Percentiles rank a stretch among this genome's conserved stretches.
Conservation (phyloP, 2,113 vertebrate genomes). For the Dicaeum eximium region DNA sequence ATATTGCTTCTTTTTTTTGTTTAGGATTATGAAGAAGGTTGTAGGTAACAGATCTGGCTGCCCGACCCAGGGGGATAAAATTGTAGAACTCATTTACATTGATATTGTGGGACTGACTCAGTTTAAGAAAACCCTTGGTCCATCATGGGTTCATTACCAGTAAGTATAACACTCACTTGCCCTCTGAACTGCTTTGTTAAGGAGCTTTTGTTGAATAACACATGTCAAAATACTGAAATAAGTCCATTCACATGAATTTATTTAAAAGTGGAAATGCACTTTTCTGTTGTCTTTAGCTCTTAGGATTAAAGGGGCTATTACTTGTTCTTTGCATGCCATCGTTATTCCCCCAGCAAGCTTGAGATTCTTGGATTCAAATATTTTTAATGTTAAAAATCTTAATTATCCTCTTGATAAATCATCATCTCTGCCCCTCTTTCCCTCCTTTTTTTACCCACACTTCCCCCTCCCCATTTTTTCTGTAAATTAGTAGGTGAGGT, state of each 20-base stretch:
- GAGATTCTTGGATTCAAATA: not conserved
- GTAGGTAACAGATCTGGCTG: slow-evolving; percentile 98
- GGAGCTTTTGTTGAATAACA: not conserved
- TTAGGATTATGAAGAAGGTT: slow-evolving; percentile 97
- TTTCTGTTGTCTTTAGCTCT: not conserved
- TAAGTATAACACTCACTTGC: slow-evolving; percentile 73
- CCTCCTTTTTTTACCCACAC: not conserved
- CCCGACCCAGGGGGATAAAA: slow-evolving; percentile 92
- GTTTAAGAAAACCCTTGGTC: slow-evolving; percentile 98
- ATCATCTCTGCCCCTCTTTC: not conserved
- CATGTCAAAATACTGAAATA: not conserved
- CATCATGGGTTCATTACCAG: slow-evolving; percentile 99
- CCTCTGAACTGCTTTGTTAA: not conserved
- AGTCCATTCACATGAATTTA: not conserved
- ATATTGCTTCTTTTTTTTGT: not conserved
- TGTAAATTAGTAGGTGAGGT: not conserved
- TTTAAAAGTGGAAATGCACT: not conserved
- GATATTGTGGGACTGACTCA: slow-evolving; percentile 97
- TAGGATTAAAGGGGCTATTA: not conserved
- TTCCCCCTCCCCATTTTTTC: not conserved
- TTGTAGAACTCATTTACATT: slow-evolving; percentile 98
- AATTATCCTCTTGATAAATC: not conserved
- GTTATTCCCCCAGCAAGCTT: not conserved
- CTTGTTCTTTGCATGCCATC: not conserved
- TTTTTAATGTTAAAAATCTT: not conserved